A percentile compares a stretch with the other conserved stretches of the same genome.
Conservation (phyloP, 2,797 vertebrate genomes). For the Gallinago nigripennis region DNA sequence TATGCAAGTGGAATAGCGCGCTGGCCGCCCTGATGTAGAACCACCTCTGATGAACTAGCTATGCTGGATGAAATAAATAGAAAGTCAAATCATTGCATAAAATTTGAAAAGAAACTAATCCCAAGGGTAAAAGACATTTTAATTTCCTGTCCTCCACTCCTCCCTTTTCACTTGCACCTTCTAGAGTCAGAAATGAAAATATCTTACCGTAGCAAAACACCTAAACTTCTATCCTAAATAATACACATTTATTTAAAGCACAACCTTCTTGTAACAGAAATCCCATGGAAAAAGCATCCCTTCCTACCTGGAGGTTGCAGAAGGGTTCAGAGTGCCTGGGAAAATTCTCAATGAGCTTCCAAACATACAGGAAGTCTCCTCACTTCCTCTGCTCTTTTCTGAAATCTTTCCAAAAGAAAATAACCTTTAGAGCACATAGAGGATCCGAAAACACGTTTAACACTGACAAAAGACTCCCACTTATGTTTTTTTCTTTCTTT, state of each 20-base stretch:
- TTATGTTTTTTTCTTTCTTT: not conserved
- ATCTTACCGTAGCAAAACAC: not conserved
- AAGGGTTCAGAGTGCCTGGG: not conserved
- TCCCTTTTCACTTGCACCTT: not conserved
- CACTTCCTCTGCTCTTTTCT: not conserved
- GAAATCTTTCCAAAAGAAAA: conserved; percentile 6
- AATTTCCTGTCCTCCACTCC: not conserved
- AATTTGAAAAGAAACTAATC: conserved; percentile 7
- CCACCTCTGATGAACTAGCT: not conserved
- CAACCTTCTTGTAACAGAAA: not conserved
- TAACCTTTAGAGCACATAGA: not conserved
- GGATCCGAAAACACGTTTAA: not conserved
- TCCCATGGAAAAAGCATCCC: not conserved
- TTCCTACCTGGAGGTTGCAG: not conserved
- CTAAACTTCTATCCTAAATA: not conserved
- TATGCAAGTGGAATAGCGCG: not conserved
- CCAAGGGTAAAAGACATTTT: not conserved
- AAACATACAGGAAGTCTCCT: not conserved
- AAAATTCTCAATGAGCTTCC: not conserved
- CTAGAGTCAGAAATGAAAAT: not conserved
- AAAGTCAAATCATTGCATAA: not conserved
- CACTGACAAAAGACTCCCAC: not conserved
- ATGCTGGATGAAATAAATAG: not conserved
- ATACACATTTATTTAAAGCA: not conserved
- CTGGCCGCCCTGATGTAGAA: not conserved